Conservation (phyloP, 2,113 vertebrate genomes). For the Hippopotamus amphibius region DNA sequence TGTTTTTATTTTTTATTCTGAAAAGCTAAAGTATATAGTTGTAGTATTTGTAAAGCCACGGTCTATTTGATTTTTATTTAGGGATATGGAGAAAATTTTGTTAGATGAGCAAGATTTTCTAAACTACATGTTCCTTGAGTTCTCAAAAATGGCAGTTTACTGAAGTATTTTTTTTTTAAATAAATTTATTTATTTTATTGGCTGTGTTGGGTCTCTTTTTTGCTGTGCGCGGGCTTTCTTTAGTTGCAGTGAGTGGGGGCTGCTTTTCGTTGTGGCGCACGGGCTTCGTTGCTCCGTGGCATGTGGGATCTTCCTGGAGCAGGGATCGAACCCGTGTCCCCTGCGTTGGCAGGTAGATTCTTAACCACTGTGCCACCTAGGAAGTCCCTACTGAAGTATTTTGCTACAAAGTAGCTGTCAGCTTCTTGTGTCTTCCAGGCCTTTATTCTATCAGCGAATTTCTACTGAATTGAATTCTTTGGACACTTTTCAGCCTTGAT, state of each 20-base stretch:
- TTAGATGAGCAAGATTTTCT: slow-evolving; percentile 50
- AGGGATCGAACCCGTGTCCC: too few species aligned
- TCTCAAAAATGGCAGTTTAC: slow-evolving; percentile 4
- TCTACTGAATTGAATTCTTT: slow-evolving; percentile 37
- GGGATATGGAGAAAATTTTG: not conserved
- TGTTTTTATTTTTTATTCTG: not conserved
- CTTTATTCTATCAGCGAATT: not conserved
- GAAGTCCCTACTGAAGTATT: too few species aligned
- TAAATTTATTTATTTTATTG: too few species aligned
- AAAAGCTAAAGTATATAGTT: not conserved
- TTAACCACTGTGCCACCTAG: too few species aligned
- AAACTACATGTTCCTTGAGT: not conserved
- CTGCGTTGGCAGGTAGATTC: too few species aligned
- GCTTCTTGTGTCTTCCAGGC: not conserved
- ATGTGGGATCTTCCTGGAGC: too few species aligned
- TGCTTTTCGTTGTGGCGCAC: too few species aligned
- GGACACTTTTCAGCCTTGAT: not conserved
- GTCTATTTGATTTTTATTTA: not conserved
- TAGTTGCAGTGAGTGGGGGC: too few species aligned
- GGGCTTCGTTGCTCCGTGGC: too few species aligned
- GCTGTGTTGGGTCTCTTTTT: too few species aligned
- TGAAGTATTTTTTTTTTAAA: not conserved
- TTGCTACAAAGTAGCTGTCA: not conserved
- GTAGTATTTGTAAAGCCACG: slow-evolving; percentile 3
- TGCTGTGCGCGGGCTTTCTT: too few species aligned